Base-by-base conservation (phyloP, 2,113 vertebrate genomes). In the Jacana jacana region DNA sequence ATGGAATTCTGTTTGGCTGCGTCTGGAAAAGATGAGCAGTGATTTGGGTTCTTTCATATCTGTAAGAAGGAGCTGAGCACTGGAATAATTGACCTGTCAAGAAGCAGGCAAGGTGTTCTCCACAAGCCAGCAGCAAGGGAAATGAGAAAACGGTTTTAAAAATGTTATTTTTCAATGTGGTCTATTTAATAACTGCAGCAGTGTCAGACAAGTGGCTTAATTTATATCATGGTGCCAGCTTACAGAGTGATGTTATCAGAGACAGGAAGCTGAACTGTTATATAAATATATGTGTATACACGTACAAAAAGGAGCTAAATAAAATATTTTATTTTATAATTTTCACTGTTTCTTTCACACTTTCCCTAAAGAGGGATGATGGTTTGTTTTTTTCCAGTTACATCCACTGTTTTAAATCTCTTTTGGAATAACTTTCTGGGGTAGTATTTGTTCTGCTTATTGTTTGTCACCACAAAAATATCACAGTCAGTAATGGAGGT, bases 51-150 rank as follows among this genome's bases (percentile, higher is more conserved):
- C 97, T 96, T 96, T 97, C 97, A 93, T 95, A 96, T 97, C 97
- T 95, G 72, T 97, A 97, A 98, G 97, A 97, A 98, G 98, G 96
- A 97, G 96, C 97, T 98, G 97, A 98, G 88, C 95, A 82, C 80
- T 94, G 97, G 97, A 98, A 98, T 99, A 99, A 99, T 98, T 99
- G 99, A 99, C 98, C 98, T 99, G 98, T 99, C 99, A 98, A 98
- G 96, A 98, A 98, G 97, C 97, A 96, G 97, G 97, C 95, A 94
- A 92, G 92, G 97, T 96, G 96, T 97, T 94, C 97, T 97, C 96
- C 71, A 91, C 95, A 97, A 97, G 97, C 90, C 97, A 98, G 97
- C 95, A 96, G 96, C 95, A 96, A 97, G 96, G 97, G 97, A 98
- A 99, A 99, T 98, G 98, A 98, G 98, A 98, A 98, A 96, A 93